phyloP scores from a whole-genome alignment of 2,113 vertebrate genomes.

The Apus apus region DNA sequence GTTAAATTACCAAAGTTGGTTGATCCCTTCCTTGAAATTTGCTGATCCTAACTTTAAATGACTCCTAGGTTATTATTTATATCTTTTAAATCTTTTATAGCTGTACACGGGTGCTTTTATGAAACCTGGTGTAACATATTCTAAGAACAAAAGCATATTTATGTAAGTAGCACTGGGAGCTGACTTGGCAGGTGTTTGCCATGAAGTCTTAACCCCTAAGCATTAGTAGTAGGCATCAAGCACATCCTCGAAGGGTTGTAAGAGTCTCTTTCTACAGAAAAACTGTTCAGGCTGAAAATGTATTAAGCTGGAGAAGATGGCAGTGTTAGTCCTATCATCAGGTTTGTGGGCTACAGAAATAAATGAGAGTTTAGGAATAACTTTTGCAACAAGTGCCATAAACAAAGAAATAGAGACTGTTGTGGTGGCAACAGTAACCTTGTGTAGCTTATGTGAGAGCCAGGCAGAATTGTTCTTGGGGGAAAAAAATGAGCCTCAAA shows the following conservation, averaged over 20 bases:
- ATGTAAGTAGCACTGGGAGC: conserved; percentile 54
- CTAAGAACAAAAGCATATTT: conserved; percentile 62
- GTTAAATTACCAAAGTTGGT: conserved; percentile 70
- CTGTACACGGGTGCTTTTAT: conserved; percentile 47
- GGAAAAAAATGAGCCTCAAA: background rate
- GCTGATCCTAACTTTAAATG: conserved; percentile 71
- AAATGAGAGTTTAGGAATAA: background rate
- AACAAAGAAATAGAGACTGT: background rate
- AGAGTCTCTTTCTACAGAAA: background rate
- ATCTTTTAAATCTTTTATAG: conserved; percentile 68
- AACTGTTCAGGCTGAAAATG: background rate
- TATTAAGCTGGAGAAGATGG: background rate
- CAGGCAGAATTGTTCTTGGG: background rate
- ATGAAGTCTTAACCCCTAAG: conserved; percentile 35
- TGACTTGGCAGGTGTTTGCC: conserved; percentile 42
- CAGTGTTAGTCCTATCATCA: background rate
- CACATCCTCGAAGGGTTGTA: background rate
- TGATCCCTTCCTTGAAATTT: conserved; percentile 73
- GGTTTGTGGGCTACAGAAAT: background rate
- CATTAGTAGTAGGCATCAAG: background rate
- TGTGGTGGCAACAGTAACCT: background rate
- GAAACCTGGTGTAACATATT: background rate
- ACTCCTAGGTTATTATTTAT: conserved; percentile 68
- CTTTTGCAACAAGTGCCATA: background rate
- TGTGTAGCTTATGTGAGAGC: background rate